phyloP scores from a whole-genome alignment of 2,888 invertebrate genomes.

The Drosophila anomelani region DNA sequence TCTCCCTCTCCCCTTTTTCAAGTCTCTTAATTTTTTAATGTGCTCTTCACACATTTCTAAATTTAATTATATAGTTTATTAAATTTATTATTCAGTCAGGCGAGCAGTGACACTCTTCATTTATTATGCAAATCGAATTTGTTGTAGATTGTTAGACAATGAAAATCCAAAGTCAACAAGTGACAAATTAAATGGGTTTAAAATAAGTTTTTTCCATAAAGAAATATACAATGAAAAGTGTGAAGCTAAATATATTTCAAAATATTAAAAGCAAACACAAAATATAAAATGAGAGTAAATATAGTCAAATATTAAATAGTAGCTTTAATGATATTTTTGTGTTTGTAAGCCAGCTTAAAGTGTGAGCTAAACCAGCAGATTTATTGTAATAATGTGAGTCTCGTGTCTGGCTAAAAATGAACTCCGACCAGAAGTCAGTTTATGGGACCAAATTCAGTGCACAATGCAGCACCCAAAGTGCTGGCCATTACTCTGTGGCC shows the following conservation, averaged over 20 bases:
- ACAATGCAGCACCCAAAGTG: constrained; percentile 36
- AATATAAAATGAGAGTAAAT: background rate
- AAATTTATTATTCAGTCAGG: constrained; percentile 22
- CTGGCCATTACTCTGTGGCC: constrained; percentile 35
- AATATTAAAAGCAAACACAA: background rate
- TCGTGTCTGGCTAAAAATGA: constrained; percentile 27
- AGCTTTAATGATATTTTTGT: background rate
- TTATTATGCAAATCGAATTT: constrained; percentile 70
- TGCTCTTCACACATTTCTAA: constrained; percentile 6
- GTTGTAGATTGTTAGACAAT: constrained; percentile 36
- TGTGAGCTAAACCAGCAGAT: constrained; percentile 5
- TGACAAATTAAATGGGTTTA: constrained; percentile 21
- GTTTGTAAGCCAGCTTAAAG: background rate
- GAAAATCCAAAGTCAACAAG: constrained; percentile 69
- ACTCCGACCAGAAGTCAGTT: constrained; percentile 31
- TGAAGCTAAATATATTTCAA: background rate
- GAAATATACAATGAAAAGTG: background rate
- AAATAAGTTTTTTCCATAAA: background rate
- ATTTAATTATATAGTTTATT: constrained; percentile 25
- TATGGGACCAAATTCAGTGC: constrained; percentile 36
- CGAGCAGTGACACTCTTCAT: constrained; percentile 41
- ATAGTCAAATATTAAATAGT: background rate
- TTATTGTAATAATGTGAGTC: constrained; percentile 15
- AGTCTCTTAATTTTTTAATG: constrained; percentile 31
- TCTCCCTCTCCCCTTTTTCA: background rate